Base-by-base conservation (phyloP, 92 coral and sea anemone genomes). In the Phenganax stokvisi region DNA sequence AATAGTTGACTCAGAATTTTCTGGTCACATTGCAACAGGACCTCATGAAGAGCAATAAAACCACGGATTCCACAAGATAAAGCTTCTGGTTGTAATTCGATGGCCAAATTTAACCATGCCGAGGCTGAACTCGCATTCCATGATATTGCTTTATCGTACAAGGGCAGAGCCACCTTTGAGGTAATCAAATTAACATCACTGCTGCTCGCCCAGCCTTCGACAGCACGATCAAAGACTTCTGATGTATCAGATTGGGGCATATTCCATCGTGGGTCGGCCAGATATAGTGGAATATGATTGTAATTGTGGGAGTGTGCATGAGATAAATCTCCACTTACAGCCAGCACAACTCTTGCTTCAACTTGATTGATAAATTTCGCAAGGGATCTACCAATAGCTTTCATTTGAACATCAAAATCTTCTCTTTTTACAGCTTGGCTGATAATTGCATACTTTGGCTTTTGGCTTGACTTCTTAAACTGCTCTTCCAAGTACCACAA, bases 261-360 rank as follows among this genome's bases (percentile, higher is more conserved):
- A 66, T 81, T 80, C 88, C 86, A 86, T 25, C 87, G 76, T 9
- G 62, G 85, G 72, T 90, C 93, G 75, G 91, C 89, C 61, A 86
- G 63, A 64, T 90, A 90, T 15, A 90, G 80, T 12, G 91, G 89
- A 9, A 90, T 81, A 30, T 60, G 55, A 56, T 79, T 75, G 56
- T 70, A 74, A 12, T 80, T 83, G 56, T 78, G 74, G 13, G 31
- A 29, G 61, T 90, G 93, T 1, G 85, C 73, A 72, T 90, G 93
- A 11, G 89, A 83, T 70, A 90, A 77, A 75, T 90, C 93, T 52
- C 93, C 93, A 70, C 93, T 88, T 17, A 90, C 84, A 4, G 87
- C 91, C 56, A 90, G 86, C 7, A 86, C 91, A 27, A 90, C 65
- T 78, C 86, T 85, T 83, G 82, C 85, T 15, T 80, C 72, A 30